phyloP scores from a whole-genome alignment of 2,797 vertebrate genomes.

The Coreius guichenoti region DNA sequence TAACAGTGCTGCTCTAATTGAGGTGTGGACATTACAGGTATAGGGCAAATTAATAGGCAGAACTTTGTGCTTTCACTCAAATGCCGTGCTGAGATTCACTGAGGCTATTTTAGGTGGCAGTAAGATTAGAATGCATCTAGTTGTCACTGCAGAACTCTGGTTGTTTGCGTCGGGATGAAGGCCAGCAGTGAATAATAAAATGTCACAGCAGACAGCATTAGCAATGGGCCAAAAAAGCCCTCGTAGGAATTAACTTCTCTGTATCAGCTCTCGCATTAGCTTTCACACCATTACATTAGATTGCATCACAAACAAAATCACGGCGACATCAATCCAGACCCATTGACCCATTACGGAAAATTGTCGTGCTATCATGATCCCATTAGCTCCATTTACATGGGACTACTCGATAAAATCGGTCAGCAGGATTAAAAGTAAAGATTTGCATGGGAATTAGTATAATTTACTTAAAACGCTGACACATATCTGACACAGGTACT shows the following conservation, averaged over 20 bases:
- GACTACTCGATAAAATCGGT: conserved; percentile 46
- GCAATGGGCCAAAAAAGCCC: conserved; percentile 28
- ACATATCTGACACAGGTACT: not conserved
- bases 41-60: not conserved
- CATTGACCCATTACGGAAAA: conserved; percentile 56
- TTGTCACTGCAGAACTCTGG: conserved; percentile 27
- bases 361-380: conserved; percentile 51
- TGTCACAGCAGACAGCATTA: conserved; percentile 23
- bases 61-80: conserved; percentile 31
- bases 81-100: not conserved
- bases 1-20: conserved; percentile 17
- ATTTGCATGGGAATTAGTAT: conserved; percentile 58
- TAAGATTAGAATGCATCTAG: conserved; percentile 36
- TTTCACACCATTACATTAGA: conserved; percentile 36
- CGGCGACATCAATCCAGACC: conserved; percentile 34
- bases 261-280: conserved; percentile 25
- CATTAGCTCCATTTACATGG: conserved; percentile 54
- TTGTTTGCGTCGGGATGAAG: conserved; percentile 32
- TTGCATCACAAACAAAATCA: conserved; percentile 49
- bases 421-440: conserved; percentile 50
- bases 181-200: conserved; percentile 35
- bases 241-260: conserved; percentile 38
- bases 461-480: conserved; percentile 33
- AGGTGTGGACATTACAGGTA: conserved; percentile 29
- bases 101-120: conserved; percentile 32